Conservation (phyloP, 2,113 vertebrate genomes). For the Syrmaticus mikado region DNA sequence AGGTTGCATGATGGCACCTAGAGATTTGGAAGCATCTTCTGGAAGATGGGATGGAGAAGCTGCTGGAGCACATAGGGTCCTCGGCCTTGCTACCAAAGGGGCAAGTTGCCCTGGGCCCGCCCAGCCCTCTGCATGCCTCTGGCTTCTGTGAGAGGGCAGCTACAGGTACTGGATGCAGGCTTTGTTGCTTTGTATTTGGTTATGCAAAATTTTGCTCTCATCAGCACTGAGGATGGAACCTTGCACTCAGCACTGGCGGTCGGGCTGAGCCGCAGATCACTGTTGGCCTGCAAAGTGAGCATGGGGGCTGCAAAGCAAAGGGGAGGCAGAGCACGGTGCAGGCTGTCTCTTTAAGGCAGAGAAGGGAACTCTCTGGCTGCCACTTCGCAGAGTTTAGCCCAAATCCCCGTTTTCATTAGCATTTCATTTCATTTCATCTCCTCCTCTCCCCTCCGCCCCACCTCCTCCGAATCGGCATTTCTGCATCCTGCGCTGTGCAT, state of each 20-base stretch:
- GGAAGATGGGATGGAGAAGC: background rate
- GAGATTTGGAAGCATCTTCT: background rate
- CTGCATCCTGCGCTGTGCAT: constrained; percentile 8
- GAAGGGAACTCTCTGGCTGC: constrained; percentile 16
- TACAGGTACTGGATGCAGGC: rapidly evolving
- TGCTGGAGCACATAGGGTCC: background rate
- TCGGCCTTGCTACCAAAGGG: background rate
- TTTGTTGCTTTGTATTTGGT: background rate
- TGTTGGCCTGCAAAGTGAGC: rapidly evolving
- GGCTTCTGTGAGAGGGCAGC: background rate
- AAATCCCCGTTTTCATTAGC: constrained; percentile 11
- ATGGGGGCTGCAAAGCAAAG: rapidly evolving
- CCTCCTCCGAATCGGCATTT: constrained; percentile 41
- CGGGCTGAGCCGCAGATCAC: background rate
- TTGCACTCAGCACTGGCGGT: rapidly evolving
- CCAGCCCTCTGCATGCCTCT: background rate
- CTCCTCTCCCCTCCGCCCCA: constrained; percentile 35
- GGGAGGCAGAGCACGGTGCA: background rate
- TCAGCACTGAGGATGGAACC: rapidly evolving
- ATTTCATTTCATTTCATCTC: constrained; percentile 11
- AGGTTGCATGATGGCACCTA: background rate
- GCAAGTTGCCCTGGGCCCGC: background rate
- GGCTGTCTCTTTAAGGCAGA: constrained; percentile 6
- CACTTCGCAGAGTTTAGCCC: constrained; percentile 39
- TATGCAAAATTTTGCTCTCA: background rate